A percentile compares a stretch with the other conserved stretches of the same genome.
These are phyloP conservation scores for Adela reaumurella DNA, from an alignment of 2,888 invertebrate genomes.

Conservation along the genomic window DNA sequence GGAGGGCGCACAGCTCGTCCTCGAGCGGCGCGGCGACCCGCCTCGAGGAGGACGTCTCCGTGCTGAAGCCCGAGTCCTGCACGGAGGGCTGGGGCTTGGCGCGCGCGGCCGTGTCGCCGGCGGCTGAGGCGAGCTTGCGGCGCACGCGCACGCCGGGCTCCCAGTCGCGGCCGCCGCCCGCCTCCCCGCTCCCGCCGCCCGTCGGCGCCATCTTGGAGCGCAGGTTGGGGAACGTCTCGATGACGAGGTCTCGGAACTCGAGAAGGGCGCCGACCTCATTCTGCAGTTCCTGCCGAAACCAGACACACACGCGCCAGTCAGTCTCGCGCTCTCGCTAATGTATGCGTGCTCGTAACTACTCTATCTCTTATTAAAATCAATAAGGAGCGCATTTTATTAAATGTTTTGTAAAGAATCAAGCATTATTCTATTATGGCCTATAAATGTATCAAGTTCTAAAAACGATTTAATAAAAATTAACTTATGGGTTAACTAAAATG, in stretches of 20 bases:
- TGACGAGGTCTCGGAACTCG: constrained; percentile 90
- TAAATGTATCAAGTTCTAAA: too few species aligned
- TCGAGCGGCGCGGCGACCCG: constrained; percentile 59
- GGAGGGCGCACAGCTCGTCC: constrained; percentile 80
- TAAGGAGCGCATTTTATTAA: too few species aligned
- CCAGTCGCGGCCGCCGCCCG: constrained; percentile 62
- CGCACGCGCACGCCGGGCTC: constrained; percentile 78
- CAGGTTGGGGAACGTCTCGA: constrained; percentile 90
- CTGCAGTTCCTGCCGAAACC: constrained; percentile 67
- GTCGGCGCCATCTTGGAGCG: constrained; percentile 80
- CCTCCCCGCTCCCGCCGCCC: constrained; percentile 24
- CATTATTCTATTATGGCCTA: too few species aligned
- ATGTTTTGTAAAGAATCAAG: too few species aligned
- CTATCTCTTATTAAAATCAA: too few species aligned
- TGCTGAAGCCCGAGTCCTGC: constrained; percentile 86
- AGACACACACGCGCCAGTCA: not conserved
- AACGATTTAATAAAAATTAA: too few species aligned
- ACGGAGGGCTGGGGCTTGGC: constrained; percentile 63
- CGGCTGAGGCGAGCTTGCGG: constrained; percentile 44
- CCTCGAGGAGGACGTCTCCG: constrained; percentile 76
- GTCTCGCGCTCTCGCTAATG: too few species aligned
- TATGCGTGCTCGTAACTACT: too few species aligned
- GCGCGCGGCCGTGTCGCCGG: constrained; percentile 29
- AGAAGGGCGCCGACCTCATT: constrained; percentile 89
- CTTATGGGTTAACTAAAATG: too few species aligned